Percentiles rank a stretch among this genome's conserved stretches.
These are phyloP conservation scores for Lagopus leucura DNA, from an alignment of 2,113 vertebrate genomes.

Conservation along the genomic window DNA sequence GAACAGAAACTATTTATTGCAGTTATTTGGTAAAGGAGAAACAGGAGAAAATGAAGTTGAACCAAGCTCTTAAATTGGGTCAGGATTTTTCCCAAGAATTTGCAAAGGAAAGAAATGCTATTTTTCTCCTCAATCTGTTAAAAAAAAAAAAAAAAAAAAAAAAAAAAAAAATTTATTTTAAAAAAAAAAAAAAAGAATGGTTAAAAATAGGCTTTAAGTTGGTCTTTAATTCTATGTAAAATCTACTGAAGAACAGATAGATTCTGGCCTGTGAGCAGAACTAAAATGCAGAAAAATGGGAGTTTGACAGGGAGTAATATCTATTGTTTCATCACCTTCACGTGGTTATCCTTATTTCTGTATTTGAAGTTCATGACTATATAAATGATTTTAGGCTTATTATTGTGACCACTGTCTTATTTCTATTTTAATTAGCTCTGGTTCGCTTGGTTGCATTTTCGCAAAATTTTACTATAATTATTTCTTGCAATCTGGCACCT, in stretches of 20 bases:
- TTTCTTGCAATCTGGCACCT: slow-evolving; percentile 42
- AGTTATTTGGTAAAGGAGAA: background rate
- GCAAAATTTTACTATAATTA: slow-evolving; percentile 19
- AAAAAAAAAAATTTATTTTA: accelerated
- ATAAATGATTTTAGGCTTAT: background rate
- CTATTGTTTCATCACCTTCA: background rate
- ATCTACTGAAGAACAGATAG: background rate
- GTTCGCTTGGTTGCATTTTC: background rate
- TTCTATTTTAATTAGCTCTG: slow-evolving; percentile 12
- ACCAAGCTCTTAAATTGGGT: background rate
- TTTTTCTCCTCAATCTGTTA: background rate
- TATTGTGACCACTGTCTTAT: background rate
- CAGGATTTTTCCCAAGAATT: background rate
- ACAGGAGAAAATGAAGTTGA: background rate
- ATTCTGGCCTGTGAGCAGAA: background rate
- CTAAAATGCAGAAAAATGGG: background rate
- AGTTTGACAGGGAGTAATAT: background rate
- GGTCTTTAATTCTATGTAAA: background rate
- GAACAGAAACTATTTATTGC: background rate
- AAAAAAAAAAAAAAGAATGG: accelerated
- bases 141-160: background rate
- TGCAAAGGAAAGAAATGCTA: background rate
- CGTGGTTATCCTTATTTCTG: slow-evolving; percentile 17
- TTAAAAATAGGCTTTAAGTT: background rate
- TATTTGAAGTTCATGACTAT: background rate